Conservation (phyloP, 2,797 vertebrate genomes). For the Hypotaenidia philippensis region DNA sequence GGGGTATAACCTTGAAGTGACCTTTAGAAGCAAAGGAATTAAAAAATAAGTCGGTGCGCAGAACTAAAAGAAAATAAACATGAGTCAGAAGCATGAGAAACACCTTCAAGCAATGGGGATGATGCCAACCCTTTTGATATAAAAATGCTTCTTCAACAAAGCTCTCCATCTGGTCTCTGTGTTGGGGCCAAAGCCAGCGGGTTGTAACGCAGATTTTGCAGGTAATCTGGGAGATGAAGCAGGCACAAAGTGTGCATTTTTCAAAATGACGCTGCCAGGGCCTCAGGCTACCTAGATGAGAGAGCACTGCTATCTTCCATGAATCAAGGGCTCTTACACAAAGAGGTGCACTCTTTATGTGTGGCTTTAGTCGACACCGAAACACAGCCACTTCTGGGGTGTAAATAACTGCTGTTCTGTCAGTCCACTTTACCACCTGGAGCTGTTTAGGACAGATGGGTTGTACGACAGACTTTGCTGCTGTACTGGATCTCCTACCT, state of each 20-base stretch:
- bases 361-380: neutral
- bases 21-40: constrained; percentile 39
- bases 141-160: constrained; percentile 47
- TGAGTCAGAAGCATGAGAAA: constrained; percentile 63
- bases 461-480: neutral
- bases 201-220: neutral
- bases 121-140: constrained; percentile 56
- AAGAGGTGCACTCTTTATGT: neutral
- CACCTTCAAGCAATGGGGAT: constrained; percentile 60
- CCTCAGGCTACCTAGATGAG: neutral
- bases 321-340: neutral
- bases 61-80: constrained; percentile 42
- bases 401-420: neutral
- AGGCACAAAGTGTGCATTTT: constrained; percentile 10
- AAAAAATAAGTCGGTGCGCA: constrained; percentile 19
- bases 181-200: constrained; percentile 29
- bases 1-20: constrained; percentile 13
- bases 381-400: neutral
- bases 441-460: neutral
- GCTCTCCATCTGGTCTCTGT: constrained; percentile 65
- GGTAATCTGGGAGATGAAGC: constrained; percentile 37
- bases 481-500: neutral
- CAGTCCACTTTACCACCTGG: neutral
- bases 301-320: neutral
- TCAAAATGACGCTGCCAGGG: neutral